Conservation (phyloP, 2,888 invertebrate species). For the Ctena decussata region DNA sequence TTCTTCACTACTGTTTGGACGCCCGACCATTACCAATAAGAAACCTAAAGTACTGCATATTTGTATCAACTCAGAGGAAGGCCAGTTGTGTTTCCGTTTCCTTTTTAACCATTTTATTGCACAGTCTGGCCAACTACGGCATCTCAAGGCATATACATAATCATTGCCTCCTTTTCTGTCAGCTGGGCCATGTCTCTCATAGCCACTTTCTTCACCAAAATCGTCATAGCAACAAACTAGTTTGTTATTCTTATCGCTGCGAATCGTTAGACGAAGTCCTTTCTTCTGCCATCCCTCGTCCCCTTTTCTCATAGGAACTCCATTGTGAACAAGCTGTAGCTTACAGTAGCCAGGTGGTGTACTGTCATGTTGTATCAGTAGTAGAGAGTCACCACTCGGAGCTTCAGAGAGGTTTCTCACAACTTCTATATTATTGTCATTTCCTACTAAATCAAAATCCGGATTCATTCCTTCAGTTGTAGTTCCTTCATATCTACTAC, state of each 20-base stretch:
- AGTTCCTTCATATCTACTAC: neutral
- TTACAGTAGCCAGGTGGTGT: neutral
- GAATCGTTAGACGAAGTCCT: neutral
- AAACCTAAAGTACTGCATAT: conserved; percentile 19
- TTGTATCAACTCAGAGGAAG: conserved; percentile 2
- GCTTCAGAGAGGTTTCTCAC: neutral
- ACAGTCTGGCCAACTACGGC: conserved; percentile 16
- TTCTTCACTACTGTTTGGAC: neutral
- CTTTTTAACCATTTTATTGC: conserved; percentile 17
- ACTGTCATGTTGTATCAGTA: neutral
- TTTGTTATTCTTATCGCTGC: neutral
- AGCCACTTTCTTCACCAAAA: too few species aligned
- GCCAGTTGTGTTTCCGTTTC: conserved; percentile 4
- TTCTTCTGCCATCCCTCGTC: neutral
- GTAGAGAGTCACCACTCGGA: neutral
- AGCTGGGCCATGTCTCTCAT: neutral
- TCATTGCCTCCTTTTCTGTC: neutral
- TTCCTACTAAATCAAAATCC: neutral
- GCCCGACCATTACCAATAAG: conserved; percentile 37
- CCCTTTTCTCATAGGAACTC: neutral
- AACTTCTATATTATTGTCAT: neutral
- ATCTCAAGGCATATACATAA: conserved; percentile 18
- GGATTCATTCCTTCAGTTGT: neutral
- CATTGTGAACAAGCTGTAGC: neutral
- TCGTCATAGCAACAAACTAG: neutral